These are phyloP conservation scores for Tipula confusa DNA, from an alignment of 2,888 invertebrate species.

Conservation along the genomic window DNA sequence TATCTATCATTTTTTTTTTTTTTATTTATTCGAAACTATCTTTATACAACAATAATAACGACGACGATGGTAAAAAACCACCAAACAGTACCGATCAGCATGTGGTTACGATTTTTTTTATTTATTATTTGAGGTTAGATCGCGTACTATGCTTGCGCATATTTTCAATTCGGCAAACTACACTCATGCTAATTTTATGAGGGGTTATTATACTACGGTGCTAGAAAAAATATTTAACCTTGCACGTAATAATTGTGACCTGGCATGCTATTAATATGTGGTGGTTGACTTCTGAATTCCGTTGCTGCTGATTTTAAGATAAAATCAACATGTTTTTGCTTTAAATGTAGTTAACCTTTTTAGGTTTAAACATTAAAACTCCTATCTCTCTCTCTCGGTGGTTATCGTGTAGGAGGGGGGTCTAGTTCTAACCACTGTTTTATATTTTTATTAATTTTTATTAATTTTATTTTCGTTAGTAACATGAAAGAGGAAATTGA, in stretches of 20 bases:
- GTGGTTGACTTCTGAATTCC: slow-evolving; percentile 14
- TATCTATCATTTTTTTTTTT: not conserved
- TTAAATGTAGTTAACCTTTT: not conserved
- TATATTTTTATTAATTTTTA: not conserved
- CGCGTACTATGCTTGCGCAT: too few relatives aligned
- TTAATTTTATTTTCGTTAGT: too few relatives aligned
- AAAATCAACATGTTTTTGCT: not conserved
- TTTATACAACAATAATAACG: not conserved
- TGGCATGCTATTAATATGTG: not conserved
- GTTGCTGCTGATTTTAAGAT: not conserved
- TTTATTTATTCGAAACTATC: not conserved
- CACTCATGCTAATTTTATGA: not conserved
- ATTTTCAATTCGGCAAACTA: not conserved
- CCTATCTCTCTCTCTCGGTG: not conserved
- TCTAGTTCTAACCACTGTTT: not conserved
- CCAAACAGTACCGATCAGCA: not conserved
- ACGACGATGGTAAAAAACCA: not conserved
- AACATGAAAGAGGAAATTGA: not conserved
- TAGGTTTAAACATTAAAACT: not conserved
- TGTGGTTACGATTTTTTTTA: not conserved
- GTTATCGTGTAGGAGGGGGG: not conserved
- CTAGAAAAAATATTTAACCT: not conserved
- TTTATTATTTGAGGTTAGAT: not conserved
- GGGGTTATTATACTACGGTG: not conserved
- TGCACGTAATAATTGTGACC: not conserved